Base-by-base conservation (phyloP, 2,113 vertebrate genomes). In the Solea senegalensis region DNA sequence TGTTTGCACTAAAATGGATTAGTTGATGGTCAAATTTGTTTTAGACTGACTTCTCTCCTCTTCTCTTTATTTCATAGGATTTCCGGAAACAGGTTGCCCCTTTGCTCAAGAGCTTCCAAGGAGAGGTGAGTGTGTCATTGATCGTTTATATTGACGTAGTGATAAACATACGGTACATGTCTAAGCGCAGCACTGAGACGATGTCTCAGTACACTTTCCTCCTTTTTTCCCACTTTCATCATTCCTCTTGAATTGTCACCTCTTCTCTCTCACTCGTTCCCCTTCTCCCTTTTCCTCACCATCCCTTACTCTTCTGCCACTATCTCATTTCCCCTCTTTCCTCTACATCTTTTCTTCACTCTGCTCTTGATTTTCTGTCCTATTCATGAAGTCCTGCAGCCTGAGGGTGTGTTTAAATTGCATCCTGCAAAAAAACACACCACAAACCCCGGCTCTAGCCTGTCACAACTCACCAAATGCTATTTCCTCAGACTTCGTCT, bases 51-150 rank as follows among this genome's bases (percentile, higher is more conserved):
- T 76, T 16, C 80, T 28, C 10, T 74, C 7, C 8, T 21, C 6
- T 50, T 41, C 43, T 74, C 53, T 64, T 16, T 9, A 7, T 74
- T 11, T 68, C 83, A 54, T 73, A 99, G 98, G 98, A 99, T 92
- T 92, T 99, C 86, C 95, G 97, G 88, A 99, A 99, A 95, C 96
- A 97, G 94, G 97, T 98, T 92, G 96, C 98, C 80, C 98, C 98
- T 0, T 92, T 99, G 77, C 94, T 99, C 89, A 99, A 99, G 94
- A 98, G 97, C 94, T 99, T 99, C 94, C 98, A 99, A 92, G 96
- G 96, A 83, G 98, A 99, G 97, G 98, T 99, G 93, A 97, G 96
- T 90, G 54, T 76, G 56, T 67, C 66, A 13, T 55, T 48, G 27
- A 26, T 27, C 55, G 54, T 76, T 74, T 70, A 46, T 59, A 52